Base-by-base conservation (phyloP, 2,888 invertebrate species). In the Drosophila birchii region DNA sequence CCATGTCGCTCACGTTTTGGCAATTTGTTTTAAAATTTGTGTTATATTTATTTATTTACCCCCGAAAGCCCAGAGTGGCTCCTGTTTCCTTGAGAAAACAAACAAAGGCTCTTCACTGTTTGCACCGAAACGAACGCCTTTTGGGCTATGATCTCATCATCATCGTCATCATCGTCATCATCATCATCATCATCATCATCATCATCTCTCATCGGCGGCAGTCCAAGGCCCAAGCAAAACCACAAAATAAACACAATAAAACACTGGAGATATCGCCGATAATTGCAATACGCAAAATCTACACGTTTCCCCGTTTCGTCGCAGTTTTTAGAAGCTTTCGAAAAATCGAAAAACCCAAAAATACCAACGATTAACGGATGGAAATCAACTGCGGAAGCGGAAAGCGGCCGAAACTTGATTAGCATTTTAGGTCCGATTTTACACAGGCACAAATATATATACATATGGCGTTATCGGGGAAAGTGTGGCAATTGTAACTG, bases 401-500 rank as follows among this genome's bases (percentile, higher is more conserved):
- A 73, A 63, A 72, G 54, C 56, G 39, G 36, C 55, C 63, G 44
- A 57, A 73, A 58, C 60, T 74, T 74, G 66, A 73, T 73, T 73
- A 75, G 75, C 75, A 73, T 73, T 67, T 70, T 58, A 23, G 39
- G 53, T 18, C 34, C 23, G 8, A 69, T 38, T 38, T 29, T 29
- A 34, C 18, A 32, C 44, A 34, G 49, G 43, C 29, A 14, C 32
- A n/a, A 18, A 29, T 34, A 67, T 39, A 45, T 38, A 45, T 38
- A 67, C 18, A 39, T 14, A 18, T 29, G 29, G 47, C 29, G 3
- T 29, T 56, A 36, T 43, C 9, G 49, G 34, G 29, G 49, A 71
- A 60, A 71, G 61, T 44, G 62, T 38, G 39, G 73, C 71, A 71
- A 71, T 71, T 71, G 74, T 63, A 73, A 58, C 66, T 73, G 74